Evolutionary conservation across 2,113 vertebrate genomes (phyloP).

Genomic region (Hippocampus abdominalis): DNA sequence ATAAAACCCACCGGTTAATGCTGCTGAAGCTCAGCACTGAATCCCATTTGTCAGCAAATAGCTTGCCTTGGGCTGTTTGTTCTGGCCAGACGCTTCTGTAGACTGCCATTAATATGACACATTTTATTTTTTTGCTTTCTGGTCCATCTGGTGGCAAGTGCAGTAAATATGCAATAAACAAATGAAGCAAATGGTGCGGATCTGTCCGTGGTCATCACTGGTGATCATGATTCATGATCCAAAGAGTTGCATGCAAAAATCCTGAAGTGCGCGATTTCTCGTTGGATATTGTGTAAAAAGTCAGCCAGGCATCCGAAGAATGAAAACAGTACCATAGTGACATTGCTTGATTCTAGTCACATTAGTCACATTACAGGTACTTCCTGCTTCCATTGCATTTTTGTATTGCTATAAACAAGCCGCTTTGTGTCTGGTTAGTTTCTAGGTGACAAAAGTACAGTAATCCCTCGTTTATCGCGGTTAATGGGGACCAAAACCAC

Average conservation of each 20-base stretch:
- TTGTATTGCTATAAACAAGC: constrained; percentile 22
- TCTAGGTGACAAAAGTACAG: background rate
- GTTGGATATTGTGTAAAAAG: constrained; percentile 18
- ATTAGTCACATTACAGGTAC: constrained; percentile 35
- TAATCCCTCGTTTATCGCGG: no score
- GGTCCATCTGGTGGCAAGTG: constrained; percentile 36
- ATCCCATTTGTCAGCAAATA: constrained; percentile 72
- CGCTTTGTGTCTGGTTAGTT: background rate
- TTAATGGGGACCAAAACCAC: no score
- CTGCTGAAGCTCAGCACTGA: constrained; percentile 61
- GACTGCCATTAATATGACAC: constrained; percentile 50
- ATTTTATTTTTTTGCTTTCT: constrained; percentile 50
- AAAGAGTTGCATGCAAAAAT: background rate
- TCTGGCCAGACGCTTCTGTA: constrained; percentile 54
- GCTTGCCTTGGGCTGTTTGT: constrained; percentile 55
- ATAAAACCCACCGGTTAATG: constrained; percentile 70
- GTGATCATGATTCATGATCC: constrained; percentile 4
- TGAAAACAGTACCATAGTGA: constrained; percentile 23
- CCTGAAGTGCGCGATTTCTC: constrained; percentile 71
- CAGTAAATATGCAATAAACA: constrained; percentile 21
- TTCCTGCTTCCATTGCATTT: constrained; percentile 24
- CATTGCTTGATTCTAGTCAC: constrained; percentile 30
- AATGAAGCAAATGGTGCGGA: constrained; percentile 24
- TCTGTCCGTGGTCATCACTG: constrained; percentile 38
- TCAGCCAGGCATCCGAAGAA: constrained; percentile 28